Evolutionary conservation across 2,888 invertebrate genomes (phyloP).

Genomic region (Dryobota labecula): DNA sequence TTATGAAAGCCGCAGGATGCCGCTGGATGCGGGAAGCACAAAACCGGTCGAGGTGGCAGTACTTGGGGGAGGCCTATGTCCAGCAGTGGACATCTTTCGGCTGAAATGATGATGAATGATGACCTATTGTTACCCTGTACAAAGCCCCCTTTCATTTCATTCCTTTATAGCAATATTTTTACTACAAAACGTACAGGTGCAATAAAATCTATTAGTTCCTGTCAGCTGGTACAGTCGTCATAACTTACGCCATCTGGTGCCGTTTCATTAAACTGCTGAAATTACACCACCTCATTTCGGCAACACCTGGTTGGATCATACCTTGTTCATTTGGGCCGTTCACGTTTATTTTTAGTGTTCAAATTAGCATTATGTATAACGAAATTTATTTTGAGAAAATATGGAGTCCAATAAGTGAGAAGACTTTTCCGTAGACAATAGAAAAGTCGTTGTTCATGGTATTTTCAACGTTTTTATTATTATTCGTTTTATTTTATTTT

Average conservation of each 20-base stretch:
- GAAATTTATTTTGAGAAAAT: background rate
- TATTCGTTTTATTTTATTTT: background rate
- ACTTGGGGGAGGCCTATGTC: too few relatives aligned
- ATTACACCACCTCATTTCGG: slow-evolving; percentile 44
- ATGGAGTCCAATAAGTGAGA: background rate
- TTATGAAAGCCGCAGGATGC: too few relatives aligned
- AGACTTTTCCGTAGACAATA: background rate
- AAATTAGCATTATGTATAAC: slow-evolving; percentile 13
- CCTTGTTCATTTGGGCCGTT: slow-evolving; percentile 44
- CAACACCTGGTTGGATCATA: slow-evolving; percentile 41
- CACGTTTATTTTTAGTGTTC: slow-evolving; percentile 7
- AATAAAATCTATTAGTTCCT: slow-evolving; percentile 50
- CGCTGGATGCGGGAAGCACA: too few relatives aligned
- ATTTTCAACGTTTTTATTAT: background rate
- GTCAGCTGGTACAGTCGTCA: slow-evolving; percentile 26
- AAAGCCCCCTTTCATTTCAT: background rate
- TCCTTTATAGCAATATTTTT: background rate
- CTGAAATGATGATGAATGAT: too few relatives aligned
- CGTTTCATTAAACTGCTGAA: slow-evolving; percentile 61
- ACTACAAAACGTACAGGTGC: slow-evolving; percentile 3
- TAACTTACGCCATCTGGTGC: slow-evolving; percentile 48
- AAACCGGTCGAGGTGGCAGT: too few relatives aligned
- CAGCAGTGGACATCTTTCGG: too few relatives aligned
- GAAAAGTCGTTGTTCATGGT: background rate
- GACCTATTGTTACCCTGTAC: background rate